These are phyloP conservation scores for Lepus townsendii DNA, from an alignment of 2,797 vertebrate genomes.

Conservation along the genomic window DNA sequence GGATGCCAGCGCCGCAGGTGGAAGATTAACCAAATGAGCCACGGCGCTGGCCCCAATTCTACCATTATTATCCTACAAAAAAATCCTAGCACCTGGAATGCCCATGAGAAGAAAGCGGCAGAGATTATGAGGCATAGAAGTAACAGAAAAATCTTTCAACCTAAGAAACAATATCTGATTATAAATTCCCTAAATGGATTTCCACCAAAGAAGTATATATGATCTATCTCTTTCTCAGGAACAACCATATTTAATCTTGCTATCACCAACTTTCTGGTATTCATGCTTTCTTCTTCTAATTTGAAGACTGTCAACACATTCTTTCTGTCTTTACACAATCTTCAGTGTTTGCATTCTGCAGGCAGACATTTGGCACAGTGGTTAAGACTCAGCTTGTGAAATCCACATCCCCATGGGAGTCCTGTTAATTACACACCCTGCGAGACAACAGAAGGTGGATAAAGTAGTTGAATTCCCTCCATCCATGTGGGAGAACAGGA, in stretches of 20 bases:
- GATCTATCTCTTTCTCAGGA: not conserved
- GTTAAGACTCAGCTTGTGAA: too few species aligned
- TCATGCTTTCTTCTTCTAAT: constrained; percentile 10
- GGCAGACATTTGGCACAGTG: too few species aligned
- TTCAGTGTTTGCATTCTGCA: not conserved
- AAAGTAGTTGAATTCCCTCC: too few species aligned
- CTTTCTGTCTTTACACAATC: not conserved
- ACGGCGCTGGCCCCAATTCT: too few species aligned
- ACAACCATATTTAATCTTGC: not conserved
- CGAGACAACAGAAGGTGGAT: too few species aligned
- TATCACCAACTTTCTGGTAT: not conserved
- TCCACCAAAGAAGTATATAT: not conserved
- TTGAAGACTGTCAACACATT: not conserved
- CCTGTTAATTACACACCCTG: too few species aligned
- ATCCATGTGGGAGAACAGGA: too few species aligned
- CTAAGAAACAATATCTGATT: not conserved
- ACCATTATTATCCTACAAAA: too few species aligned
- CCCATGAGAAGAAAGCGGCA: not conserved
- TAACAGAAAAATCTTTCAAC: not conserved
- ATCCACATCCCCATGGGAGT: too few species aligned
- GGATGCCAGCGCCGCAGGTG: too few species aligned
- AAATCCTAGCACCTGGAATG: not conserved
- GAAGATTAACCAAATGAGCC: too few species aligned
- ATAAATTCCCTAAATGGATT: constrained; percentile 16
- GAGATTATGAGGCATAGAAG: not conserved